Evolutionary conservation across 2,888 invertebrate species (phyloP).

Genomic region (Oeneis ivallda): DNA sequence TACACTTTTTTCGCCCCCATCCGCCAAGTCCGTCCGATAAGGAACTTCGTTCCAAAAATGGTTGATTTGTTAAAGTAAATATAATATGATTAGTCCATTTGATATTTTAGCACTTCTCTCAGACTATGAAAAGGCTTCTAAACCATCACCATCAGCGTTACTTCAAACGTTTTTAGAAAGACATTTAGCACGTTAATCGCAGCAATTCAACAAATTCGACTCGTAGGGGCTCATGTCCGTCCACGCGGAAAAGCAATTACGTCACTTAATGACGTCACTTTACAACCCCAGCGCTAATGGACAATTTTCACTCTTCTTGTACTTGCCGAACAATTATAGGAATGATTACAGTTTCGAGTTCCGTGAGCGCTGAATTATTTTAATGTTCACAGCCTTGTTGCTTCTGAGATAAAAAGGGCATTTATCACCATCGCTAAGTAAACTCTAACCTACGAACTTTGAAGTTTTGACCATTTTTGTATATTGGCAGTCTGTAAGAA

Average conservation of each 20-base stretch:
- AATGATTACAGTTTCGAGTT: slow-evolving; percentile 20
- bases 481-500: too few species aligned
- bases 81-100: too few species aligned
- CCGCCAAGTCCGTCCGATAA: too few species aligned
- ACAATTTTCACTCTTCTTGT: slow-evolving; percentile 62
- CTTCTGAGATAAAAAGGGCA: background rate
- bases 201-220: slow-evolving; percentile 74
- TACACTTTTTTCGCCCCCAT: too few species aligned
- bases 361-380: slow-evolving; percentile 23
- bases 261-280: slow-evolving; percentile 78
- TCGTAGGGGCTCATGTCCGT: slow-evolving; percentile 61
- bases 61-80: too few species aligned
- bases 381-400: slow-evolving; percentile 5
- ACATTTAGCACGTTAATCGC: slow-evolving; percentile 77
- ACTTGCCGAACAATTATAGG: slow-evolving; percentile 29
- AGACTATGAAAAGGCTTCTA: slow-evolving; percentile 19
- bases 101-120: background rate
- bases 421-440: too few species aligned
- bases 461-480: too few species aligned
- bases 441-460: too few species aligned
- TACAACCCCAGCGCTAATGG: slow-evolving; percentile 65
- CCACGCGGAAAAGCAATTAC: slow-evolving; percentile 80
- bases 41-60: too few species aligned
- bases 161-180: slow-evolving; percentile 58
- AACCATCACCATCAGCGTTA: slow-evolving; percentile 29